phyloP scores from a whole-genome alignment of 2,113 vertebrate genomes.

The Indicator maculatus region DNA sequence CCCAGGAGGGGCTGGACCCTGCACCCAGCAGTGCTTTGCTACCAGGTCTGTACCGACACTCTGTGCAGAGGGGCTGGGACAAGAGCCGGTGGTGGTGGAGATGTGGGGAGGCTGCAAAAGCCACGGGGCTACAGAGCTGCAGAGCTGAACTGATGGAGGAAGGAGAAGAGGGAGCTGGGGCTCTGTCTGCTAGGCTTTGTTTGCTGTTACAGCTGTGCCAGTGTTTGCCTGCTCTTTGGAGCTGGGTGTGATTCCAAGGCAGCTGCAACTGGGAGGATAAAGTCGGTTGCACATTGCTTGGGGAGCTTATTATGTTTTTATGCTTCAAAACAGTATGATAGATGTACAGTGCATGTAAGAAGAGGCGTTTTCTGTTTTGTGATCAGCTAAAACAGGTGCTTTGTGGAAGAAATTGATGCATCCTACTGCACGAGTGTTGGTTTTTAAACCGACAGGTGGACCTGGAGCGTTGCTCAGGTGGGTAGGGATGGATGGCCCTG shows the following conservation, averaged over 20 bases:
- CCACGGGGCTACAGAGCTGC: background rate
- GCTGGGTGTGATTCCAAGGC: background rate
- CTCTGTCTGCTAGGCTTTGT: background rate
- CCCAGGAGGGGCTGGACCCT: background rate
- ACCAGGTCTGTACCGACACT: background rate
- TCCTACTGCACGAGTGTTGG: rapidly evolving
- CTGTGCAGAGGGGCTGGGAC: background rate
- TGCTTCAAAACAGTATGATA: rapidly evolving
- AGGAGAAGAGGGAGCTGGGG: background rate
- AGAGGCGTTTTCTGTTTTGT: background rate
- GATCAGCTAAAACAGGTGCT: background rate
- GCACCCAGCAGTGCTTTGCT: background rate
- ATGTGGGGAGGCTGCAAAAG: background rate
- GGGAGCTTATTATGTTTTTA: background rate
- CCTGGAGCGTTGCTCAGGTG: background rate
- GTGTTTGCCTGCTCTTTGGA: background rate
- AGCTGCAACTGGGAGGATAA: background rate
- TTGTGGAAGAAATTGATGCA: background rate
- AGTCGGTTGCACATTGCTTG: rapidly evolving
- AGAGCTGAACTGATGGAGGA: background rate
- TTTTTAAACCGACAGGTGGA: background rate
- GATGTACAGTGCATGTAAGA: rapidly evolving
- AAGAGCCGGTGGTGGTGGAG: background rate
- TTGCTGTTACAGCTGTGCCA: background rate
- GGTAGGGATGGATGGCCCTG: background rate